phyloP scores from a whole-genome alignment of 2,113 vertebrate species.

The Fregata magnificens region DNA sequence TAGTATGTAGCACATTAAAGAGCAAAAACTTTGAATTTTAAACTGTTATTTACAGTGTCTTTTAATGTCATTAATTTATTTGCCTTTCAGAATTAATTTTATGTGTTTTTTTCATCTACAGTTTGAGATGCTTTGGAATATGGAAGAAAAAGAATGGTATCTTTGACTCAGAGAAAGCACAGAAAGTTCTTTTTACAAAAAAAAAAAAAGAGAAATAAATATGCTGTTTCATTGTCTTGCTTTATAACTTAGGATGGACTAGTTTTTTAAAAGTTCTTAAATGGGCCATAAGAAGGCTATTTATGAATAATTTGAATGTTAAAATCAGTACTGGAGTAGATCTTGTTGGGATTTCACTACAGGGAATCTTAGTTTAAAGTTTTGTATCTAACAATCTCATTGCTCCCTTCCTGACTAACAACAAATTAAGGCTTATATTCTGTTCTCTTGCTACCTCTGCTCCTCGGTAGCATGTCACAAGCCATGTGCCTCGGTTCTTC shows the following conservation, averaged over 20 bases:
- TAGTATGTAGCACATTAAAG: not conserved
- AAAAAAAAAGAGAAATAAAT: not conserved
- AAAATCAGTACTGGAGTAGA: not conserved
- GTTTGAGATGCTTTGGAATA: not conserved
- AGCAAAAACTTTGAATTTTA: not conserved
- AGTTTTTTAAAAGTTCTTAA: not conserved
- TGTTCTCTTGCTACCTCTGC: not conserved
- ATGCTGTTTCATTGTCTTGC: not conserved
- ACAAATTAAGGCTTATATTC: not conserved
- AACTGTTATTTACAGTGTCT: not conserved
- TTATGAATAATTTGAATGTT: not conserved
- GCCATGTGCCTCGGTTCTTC: not conserved
- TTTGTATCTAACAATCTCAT: not conserved
- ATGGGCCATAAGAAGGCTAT: not conserved
- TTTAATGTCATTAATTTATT: not conserved
- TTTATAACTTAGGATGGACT: not conserved
- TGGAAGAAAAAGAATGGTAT: not conserved
- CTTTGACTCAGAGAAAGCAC: not conserved
- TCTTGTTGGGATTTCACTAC: not conserved
- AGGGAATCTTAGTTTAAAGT: not conserved
- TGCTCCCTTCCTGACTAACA: not conserved
- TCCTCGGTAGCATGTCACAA: not conserved
- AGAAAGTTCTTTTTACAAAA: not conserved
- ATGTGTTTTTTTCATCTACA: not conserved
- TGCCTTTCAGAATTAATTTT: not conserved